These are phyloP conservation scores for Pyrocoelia pectoralis DNA, from an alignment of 2,888 invertebrate species.

Conservation along the genomic window DNA sequence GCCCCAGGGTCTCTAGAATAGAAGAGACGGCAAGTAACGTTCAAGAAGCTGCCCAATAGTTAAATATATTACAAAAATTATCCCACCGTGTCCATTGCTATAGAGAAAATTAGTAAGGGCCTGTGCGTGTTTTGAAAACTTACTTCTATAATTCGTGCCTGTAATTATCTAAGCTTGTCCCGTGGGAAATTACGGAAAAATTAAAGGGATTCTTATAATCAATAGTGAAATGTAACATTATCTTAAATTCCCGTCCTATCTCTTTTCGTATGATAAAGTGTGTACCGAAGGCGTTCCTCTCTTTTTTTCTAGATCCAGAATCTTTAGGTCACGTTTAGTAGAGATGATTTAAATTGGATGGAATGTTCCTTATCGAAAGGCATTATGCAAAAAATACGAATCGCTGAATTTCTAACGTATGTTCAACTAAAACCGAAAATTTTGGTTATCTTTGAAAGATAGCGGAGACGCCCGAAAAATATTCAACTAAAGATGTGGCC, in stretches of 20 bases:
- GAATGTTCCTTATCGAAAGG: conserved; percentile 23
- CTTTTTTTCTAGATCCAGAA: neutral
- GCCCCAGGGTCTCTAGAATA: too few relatives aligned
- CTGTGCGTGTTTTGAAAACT: neutral
- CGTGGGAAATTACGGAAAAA: conserved; percentile 30
- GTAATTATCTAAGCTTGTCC: conserved; percentile 9
- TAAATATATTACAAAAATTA: too few relatives aligned
- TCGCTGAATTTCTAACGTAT: conserved; percentile 13
- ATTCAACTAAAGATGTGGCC: conserved; percentile 11
- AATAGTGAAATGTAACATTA: conserved; percentile 31
- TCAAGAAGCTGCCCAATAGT: too few relatives aligned
- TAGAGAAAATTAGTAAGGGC: too few relatives aligned
- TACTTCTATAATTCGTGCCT: neutral
- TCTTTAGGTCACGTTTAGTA: conserved; percentile 28
- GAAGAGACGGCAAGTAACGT: too few relatives aligned
- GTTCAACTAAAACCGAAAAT: conserved; percentile 13
- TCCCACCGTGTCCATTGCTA: too few relatives aligned
- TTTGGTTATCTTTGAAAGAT: conserved; percentile 8
- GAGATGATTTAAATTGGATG: conserved; percentile 32
- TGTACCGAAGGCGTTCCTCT: conserved; percentile 10
- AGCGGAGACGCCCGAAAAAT: conserved; percentile 1
- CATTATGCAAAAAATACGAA: conserved; percentile 28
- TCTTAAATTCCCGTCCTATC: conserved; percentile 11
- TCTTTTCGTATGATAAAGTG: conserved; percentile 20
- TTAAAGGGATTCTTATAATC: conserved; percentile 21